These are phyloP conservation scores for Suillia variegata DNA, from an alignment of 2,888 invertebrate genomes.

Conservation along the genomic window DNA sequence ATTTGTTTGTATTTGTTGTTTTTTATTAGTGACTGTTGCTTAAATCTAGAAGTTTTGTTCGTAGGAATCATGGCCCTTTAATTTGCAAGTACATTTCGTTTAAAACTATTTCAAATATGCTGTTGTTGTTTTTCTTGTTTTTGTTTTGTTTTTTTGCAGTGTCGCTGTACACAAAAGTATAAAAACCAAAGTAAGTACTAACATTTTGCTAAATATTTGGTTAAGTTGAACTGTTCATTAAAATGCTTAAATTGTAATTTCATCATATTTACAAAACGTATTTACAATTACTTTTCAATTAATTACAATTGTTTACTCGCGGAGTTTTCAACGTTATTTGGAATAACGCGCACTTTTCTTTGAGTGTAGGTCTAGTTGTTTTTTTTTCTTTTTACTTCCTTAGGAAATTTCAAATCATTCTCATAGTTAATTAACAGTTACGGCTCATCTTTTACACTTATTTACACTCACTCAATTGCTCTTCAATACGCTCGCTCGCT, in stretches of 20 bases:
- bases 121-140: neutral
- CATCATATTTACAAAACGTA: neutral
- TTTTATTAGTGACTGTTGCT: neutral
- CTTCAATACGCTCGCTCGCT: neutral
- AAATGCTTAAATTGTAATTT: slow-evolving; percentile 15
- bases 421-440: neutral
- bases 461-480: neutral
- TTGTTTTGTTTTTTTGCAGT: too few relatives aligned
- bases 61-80: slow-evolving; percentile 50
- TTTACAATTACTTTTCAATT: too few relatives aligned
- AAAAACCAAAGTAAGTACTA: slow-evolving; percentile 2
- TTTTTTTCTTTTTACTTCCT: too few relatives aligned
- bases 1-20: neutral
- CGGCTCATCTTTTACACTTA: neutral
- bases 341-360: neutral
- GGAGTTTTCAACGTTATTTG: neutral
- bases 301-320: neutral
- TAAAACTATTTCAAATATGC: neutral
- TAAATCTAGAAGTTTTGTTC: slow-evolving; percentile 19
- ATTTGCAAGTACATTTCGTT: slow-evolving; percentile 8
- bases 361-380: neutral
- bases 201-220: too few relatives aligned
- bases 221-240: too few relatives aligned
- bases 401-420: neutral
- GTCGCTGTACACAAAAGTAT: neutral